These are phyloP conservation scores for Aurelia sp. DNA, from an alignment of 30 jellyfish, hydroid and myxozoan species.

Conservation along the genomic window DNA sequence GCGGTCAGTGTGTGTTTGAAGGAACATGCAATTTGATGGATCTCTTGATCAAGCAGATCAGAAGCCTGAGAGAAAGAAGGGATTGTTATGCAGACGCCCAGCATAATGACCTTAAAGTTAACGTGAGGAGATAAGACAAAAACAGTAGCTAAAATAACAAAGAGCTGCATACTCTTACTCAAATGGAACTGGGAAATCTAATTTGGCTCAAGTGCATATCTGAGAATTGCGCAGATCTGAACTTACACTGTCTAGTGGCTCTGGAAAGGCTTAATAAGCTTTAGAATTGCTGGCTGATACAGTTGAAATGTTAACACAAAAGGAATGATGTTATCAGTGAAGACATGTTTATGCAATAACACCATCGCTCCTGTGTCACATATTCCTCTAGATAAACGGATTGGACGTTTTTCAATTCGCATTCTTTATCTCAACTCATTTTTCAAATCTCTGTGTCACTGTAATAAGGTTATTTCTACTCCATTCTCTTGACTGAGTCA, in stretches of 20 bases:
- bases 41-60: slow-evolving; percentile 45
- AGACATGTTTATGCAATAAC: slow-evolving; percentile 49
- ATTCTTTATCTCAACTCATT: slow-evolving; percentile 42
- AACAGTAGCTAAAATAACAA: slow-evolving; percentile 43
- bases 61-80: slow-evolving; percentile 38
- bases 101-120: slow-evolving; percentile 52
- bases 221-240: slow-evolving; percentile 41
- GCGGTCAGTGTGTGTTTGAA: slow-evolving; percentile 3
- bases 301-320: slow-evolving; percentile 48
- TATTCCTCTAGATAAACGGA: slow-evolving; percentile 52
- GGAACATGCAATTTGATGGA: slow-evolving; percentile 21
- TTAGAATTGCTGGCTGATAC: slow-evolving; percentile 66
- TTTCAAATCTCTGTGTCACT: slow-evolving; percentile 15
- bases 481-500: slow-evolving; percentile 37
- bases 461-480: slow-evolving; percentile 51
- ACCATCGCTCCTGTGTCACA: slow-evolving; percentile 42
- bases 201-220: slow-evolving; percentile 64
- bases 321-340: slow-evolving; percentile 56
- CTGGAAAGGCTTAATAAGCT: slow-evolving; percentile 56
- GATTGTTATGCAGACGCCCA: slow-evolving; percentile 68
- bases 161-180: slow-evolving; percentile 29
- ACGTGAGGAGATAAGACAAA: slow-evolving; percentile 50
- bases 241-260: slow-evolving; percentile 67
- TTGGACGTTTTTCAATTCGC: slow-evolving; percentile 61
- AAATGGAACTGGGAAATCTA: slow-evolving; percentile 57